Evolutionary conservation across 2,888 invertebrate genomes (phyloP).

Genomic region (Malacosoma neustria): DNA sequence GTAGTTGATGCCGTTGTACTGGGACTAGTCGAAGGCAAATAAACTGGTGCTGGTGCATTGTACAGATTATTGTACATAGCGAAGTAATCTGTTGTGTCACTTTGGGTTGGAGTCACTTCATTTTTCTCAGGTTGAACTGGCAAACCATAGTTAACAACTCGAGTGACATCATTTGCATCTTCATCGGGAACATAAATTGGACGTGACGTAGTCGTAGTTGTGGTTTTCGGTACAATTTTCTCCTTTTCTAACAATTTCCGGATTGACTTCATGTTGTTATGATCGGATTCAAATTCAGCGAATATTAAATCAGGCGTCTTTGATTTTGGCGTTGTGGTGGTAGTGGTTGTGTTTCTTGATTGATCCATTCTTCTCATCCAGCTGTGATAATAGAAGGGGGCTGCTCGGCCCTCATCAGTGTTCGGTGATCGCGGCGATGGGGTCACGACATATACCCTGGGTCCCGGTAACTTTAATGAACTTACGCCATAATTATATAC

Average conservation of each 20-base stretch:
- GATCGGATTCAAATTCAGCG: slow-evolving; percentile 59
- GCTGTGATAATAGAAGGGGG: slow-evolving; percentile 60
- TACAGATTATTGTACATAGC: slow-evolving; percentile 45
- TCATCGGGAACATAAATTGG: slow-evolving; percentile 54
- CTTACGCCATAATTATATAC: slow-evolving; percentile 24
- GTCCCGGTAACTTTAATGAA: slow-evolving; percentile 42
- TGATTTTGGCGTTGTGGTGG: slow-evolving; percentile 26
- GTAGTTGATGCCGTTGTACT: slow-evolving; percentile 24
- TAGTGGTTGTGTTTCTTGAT: slow-evolving; percentile 28
- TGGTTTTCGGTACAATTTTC: slow-evolving; percentile 25
- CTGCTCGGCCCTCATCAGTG: slow-evolving; percentile 39
- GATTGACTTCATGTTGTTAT: slow-evolving; percentile 47
- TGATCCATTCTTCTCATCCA: slow-evolving; percentile 61
- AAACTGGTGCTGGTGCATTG: slow-evolving; percentile 31
- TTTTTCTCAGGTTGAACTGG: slow-evolving; percentile 18
- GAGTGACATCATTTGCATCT: slow-evolving; percentile 19
- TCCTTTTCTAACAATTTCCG: slow-evolving; percentile 56
- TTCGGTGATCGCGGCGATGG: slow-evolving; percentile 38
- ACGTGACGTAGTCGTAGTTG: slow-evolving; percentile 25
- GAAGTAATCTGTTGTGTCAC: slow-evolving; percentile 43
- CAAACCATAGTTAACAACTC: slow-evolving; percentile 26
- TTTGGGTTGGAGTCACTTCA: slow-evolving; percentile 16
- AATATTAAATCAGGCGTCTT: slow-evolving; percentile 62
- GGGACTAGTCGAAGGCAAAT: slow-evolving; percentile 26
- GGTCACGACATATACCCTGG: slow-evolving; percentile 60